Evolutionary conservation across 1,140 invertebrate species (phyloP).

Genomic region (Radopholus similis): DNA sequence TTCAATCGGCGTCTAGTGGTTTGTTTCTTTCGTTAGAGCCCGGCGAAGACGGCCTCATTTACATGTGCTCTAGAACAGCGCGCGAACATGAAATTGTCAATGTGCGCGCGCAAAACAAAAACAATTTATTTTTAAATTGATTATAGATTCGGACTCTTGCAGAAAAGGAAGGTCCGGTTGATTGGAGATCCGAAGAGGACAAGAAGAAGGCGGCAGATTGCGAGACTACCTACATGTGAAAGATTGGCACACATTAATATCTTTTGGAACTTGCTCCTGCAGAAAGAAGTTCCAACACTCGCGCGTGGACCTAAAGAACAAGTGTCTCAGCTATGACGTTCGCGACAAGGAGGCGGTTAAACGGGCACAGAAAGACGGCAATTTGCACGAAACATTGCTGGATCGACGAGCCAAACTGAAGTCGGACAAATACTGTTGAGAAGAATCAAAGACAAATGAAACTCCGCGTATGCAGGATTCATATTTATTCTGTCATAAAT

Average conservation of each 20-base stretch:
- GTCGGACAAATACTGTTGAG: slow-evolving; percentile 45
- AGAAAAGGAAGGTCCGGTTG: slow-evolving; percentile 28
- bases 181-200: slow-evolving; percentile 35
- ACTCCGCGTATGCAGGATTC: no score
- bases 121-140: background rate
- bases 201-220: slow-evolving; percentile 39
- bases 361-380: slow-evolving; percentile 33
- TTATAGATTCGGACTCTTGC: slow-evolving; percentile 42
- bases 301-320: slow-evolving; percentile 38
- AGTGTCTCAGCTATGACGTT: slow-evolving; percentile 33
- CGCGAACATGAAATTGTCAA: slow-evolving; percentile 28
- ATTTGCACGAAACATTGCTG: slow-evolving; percentile 42
- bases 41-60: slow-evolving; percentile 29
- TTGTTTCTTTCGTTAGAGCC: slow-evolving; percentile 37
- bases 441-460: background rate
- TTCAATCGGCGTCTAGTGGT: slow-evolving; percentile 35
- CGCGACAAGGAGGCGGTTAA: slow-evolving; percentile 35
- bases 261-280: background rate
- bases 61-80: slow-evolving; percentile 24
- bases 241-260: background rate
- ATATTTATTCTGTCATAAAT: no score
- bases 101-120: no score
- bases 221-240: slow-evolving; percentile 37
- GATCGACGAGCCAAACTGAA: slow-evolving; percentile 42
- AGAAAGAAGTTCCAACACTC: slow-evolving; percentile 50